Evolutionary conservation across 2,888 invertebrate species (phyloP).

Genomic region (Bombyx huttoni): DNA sequence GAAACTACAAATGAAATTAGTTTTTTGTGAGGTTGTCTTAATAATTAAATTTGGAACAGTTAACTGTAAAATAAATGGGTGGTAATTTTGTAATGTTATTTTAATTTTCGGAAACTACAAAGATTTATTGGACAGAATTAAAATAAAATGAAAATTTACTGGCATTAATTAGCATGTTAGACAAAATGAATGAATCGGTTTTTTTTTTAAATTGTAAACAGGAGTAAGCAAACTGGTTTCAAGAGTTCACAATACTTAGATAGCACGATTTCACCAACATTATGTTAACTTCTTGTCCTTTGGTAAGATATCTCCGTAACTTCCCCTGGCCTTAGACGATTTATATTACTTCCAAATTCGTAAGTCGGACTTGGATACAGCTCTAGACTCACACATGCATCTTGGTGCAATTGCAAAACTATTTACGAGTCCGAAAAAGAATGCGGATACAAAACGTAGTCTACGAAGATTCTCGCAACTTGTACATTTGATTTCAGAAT

Average conservation of each 20-base stretch:
- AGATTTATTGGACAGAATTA: too few relatives aligned
- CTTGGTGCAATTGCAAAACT: conserved; percentile 8
- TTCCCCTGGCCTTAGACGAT: conserved; percentile 55
- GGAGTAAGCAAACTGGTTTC: conserved; percentile 49
- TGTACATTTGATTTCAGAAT: neutral
- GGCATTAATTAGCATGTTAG: too few relatives aligned
- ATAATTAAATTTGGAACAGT: too few relatives aligned
- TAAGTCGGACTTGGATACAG: conserved; percentile 35
- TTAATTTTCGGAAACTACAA: too few relatives aligned
- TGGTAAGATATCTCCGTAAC: conserved; percentile 61
- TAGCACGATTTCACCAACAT: conserved; percentile 58
- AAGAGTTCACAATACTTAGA: conserved; percentile 63
- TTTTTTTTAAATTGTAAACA: conserved; percentile 16
- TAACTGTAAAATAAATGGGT: too few relatives aligned
- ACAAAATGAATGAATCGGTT: too few relatives aligned
- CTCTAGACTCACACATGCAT: conserved; percentile 4
- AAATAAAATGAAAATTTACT: too few relatives aligned
- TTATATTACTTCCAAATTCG: conserved; percentile 67
- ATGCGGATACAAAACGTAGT: conserved; percentile 16
- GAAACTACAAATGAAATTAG: too few relatives aligned
- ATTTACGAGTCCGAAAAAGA: conserved; percentile 13
- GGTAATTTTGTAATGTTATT: too few relatives aligned
- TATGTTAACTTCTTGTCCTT: conserved; percentile 68
- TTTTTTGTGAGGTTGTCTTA: too few relatives aligned
- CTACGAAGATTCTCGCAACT: conserved; percentile 7